Evolutionary conservation across 2,113 vertebrate genomes (phyloP).

Genomic region (Oceanodroma tethys): DNA sequence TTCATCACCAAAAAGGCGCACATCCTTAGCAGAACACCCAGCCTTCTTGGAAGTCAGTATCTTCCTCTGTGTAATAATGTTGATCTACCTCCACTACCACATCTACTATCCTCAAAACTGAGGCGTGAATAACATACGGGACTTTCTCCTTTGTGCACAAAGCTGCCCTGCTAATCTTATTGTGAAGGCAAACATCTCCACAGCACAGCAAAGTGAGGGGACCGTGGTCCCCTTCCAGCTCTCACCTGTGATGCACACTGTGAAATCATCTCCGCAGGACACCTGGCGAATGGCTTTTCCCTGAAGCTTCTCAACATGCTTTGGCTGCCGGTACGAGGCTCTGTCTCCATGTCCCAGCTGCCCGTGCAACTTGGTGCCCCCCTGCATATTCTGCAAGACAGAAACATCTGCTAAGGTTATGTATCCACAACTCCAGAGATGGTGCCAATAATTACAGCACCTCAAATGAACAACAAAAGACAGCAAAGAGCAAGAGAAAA

Average conservation of each 20-base stretch:
- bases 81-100: background rate
- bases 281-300: slow-evolving; percentile 94
- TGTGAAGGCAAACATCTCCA: background rate
- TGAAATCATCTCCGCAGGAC: slow-evolving; percentile 94
- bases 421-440: background rate
- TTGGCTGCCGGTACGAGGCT: slow-evolving; percentile 94
- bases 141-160: background rate
- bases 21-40: background rate
- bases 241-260: slow-evolving; percentile 91
- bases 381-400: slow-evolving; percentile 89
- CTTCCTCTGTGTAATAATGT: background rate
- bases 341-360: slow-evolving; percentile 96
- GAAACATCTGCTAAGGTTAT: background rate
- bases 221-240: background rate
- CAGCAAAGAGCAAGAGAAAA: background rate
- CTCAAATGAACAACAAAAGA: background rate
- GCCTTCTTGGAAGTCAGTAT: background rate
- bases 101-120: background rate
- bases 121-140: background rate
- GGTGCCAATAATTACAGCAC: background rate
- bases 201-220: background rate
- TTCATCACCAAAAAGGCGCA: background rate
- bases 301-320: slow-evolving; percentile 91
- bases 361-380: slow-evolving; percentile 93
- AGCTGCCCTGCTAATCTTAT: background rate